Evolutionary conservation across 92 coral and sea anemone species (phyloP).

Genomic region (Paramuricea clavata): DNA sequence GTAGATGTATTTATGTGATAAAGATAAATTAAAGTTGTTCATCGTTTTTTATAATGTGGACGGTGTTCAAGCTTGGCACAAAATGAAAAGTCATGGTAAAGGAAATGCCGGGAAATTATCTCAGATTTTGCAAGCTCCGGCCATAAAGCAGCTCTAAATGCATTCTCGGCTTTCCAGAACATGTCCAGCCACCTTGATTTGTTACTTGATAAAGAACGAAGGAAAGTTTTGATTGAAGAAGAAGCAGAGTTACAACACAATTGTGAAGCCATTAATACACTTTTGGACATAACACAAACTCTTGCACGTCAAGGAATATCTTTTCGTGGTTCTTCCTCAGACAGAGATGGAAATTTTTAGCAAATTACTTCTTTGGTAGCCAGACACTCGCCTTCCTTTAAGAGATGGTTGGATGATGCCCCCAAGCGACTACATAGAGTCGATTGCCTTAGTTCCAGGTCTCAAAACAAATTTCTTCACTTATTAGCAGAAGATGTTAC

Average conservation of each 20-base stretch:
- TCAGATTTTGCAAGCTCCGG: background rate
- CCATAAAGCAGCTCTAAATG: background rate
- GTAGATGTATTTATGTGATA: no score
- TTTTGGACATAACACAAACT: conserved; percentile 4
- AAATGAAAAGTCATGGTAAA: no score
- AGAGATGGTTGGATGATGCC: background rate
- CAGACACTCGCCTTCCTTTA: background rate
- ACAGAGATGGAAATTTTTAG: conserved; percentile 6
- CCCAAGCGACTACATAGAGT: background rate
- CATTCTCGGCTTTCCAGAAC: background rate
- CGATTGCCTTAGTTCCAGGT: background rate
- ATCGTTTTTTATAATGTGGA: no score
- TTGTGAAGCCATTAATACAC: no score
- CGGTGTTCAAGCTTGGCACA: conserved; percentile 3
- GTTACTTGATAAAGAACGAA: background rate
- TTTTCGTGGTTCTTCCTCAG: background rate
- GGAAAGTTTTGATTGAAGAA: background rate
- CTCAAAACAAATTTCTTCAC: background rate
- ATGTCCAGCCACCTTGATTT: background rate
- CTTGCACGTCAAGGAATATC: background rate
- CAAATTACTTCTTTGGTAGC: background rate
- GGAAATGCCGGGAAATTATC: conserved; percentile 11
- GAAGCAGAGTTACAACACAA: background rate
- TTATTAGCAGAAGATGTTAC: background rate
- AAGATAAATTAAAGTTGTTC: no score